A percentile compares a stretch with the other conserved stretches of the same genome.
Evolutionary conservation across 2,888 invertebrate genomes (phyloP).

Genomic region (Lasius platythorax): DNA sequence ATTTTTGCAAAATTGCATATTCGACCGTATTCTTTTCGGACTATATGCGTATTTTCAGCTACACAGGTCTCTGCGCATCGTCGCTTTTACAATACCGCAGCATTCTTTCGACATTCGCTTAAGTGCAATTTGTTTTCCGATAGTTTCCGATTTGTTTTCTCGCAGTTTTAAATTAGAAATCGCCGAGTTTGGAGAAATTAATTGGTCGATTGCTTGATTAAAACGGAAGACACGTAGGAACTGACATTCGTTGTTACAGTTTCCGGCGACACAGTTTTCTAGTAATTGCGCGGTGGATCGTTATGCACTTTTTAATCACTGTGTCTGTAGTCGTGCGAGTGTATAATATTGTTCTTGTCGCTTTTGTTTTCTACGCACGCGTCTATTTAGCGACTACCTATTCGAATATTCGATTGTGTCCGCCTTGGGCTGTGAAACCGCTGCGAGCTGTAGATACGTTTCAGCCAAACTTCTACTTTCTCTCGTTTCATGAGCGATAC

Average conservation of each 20-base stretch:
- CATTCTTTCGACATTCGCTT: not conserved
- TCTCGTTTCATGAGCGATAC: constrained; percentile 61
- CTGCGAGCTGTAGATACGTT: constrained; percentile 69
- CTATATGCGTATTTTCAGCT: not conserved
- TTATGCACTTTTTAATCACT: constrained; percentile 4
- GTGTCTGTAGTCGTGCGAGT: not conserved
- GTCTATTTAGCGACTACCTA: constrained; percentile 42
- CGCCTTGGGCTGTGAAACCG: constrained; percentile 54
- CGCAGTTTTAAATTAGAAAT: not conserved
- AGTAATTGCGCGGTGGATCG: constrained; percentile 11
- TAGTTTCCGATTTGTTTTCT: not conserved
- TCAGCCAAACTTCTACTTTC: constrained; percentile 69
- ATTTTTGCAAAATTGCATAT: not conserved
- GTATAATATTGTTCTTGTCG: constrained; percentile 66
- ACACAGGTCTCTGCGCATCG: not conserved
- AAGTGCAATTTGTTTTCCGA: not conserved
- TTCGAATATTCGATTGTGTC: constrained; percentile 71
- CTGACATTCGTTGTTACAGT: not conserved
- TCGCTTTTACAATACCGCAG: not conserved
- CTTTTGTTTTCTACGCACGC: constrained; percentile 49
- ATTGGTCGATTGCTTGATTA: not conserved
- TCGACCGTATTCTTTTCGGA: not conserved
- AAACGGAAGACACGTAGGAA: not conserved
- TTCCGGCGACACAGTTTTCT: constrained; percentile 12
- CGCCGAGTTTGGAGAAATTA: not conserved